Evolutionary conservation across 1,140 invertebrate species (phyloP).

Genomic region (Stegodyphus dumicola): DNA sequence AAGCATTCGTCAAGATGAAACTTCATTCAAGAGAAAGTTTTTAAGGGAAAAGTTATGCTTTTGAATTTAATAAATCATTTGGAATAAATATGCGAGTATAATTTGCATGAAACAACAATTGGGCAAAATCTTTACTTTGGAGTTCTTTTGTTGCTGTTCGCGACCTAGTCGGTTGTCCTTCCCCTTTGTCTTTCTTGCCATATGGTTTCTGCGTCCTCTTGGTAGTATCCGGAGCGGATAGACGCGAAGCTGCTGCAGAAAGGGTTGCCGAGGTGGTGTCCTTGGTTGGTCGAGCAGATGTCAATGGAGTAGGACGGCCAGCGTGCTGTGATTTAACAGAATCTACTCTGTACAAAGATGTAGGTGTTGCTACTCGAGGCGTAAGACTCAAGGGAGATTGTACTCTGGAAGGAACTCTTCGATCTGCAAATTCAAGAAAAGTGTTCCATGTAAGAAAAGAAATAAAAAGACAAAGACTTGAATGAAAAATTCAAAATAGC

Average conservation of each 20-base stretch:
- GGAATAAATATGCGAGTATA: too few species aligned
- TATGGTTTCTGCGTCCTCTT: constrained; percentile 80
- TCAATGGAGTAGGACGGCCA: constrained; percentile 2
- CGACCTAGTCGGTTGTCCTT: constrained; percentile 79
- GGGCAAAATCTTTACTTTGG: constrained; percentile 74
- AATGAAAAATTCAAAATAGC: too few species aligned
- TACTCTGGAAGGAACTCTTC: constrained; percentile 38
- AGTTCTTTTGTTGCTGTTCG: constrained; percentile 91
- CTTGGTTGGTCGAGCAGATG: not conserved
- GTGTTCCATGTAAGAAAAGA: not conserved
- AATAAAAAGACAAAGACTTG: not conserved
- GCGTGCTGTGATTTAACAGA: not conserved
- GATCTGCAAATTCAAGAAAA: constrained; percentile 28
- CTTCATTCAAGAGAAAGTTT: too few species aligned
- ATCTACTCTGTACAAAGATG: constrained; percentile 16
- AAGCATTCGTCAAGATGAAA: too few species aligned
- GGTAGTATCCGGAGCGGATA: constrained; percentile 22
- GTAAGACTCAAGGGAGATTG: constrained; percentile 33
- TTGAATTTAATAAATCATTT: too few species aligned
- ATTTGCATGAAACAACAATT: too few species aligned
- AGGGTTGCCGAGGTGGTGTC: constrained; percentile 29
- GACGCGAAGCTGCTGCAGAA: constrained; percentile 48
- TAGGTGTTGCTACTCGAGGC: constrained; percentile 41
- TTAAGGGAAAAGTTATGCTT: too few species aligned
- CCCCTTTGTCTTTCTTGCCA: constrained; percentile 77